phyloP scores from a whole-genome alignment of 1,140 invertebrate species.

The Dreissena polymorpha region DNA sequence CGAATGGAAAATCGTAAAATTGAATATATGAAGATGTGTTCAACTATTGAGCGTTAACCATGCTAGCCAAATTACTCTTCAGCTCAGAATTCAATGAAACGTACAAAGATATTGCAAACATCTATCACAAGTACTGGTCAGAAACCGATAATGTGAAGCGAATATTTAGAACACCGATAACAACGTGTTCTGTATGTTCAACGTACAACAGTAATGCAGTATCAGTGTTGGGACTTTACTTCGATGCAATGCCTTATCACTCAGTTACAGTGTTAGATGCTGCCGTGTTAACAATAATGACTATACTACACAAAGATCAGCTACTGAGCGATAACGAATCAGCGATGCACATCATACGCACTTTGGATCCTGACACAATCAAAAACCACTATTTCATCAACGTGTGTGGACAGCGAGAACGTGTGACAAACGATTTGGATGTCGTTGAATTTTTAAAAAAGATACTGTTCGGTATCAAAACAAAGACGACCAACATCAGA shows the following conservation, averaged over 20 bases:
- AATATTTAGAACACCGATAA: slow-evolving; percentile 10
- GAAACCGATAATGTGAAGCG: not conserved
- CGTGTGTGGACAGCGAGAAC: slow-evolving; percentile 13
- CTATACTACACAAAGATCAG: slow-evolving; percentile 6
- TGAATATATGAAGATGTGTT: slow-evolving; percentile 14
- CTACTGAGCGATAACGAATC: not conserved
- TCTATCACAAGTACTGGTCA: slow-evolving; percentile 5
- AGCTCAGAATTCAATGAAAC: not conserved
- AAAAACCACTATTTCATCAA: slow-evolving; percentile 22
- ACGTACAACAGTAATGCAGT: not conserved
- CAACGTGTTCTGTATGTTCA: slow-evolving; percentile 25
- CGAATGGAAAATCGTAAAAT: not conserved
- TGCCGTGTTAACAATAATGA: not conserved
- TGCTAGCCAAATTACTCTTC: slow-evolving; percentile 14
- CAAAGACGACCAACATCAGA: too few species aligned
- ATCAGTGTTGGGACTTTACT: slow-evolving; percentile 11
- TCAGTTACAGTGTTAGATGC: slow-evolving; percentile 10
- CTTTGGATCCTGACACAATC: slow-evolving; percentile 8
- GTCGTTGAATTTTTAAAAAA: too few species aligned
- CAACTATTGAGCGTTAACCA: not conserved
- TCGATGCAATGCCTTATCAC: not conserved
- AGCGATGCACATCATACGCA: not conserved
- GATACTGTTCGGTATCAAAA: too few species aligned
- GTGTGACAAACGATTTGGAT: too few species aligned
- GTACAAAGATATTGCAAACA: not conserved